A percentile compares a stretch with the other conserved stretches of the same genome.
These are phyloP conservation scores for Amblyopsis hoosieri DNA, from an alignment of 2,797 vertebrate genomes.

Conservation along the genomic window DNA sequence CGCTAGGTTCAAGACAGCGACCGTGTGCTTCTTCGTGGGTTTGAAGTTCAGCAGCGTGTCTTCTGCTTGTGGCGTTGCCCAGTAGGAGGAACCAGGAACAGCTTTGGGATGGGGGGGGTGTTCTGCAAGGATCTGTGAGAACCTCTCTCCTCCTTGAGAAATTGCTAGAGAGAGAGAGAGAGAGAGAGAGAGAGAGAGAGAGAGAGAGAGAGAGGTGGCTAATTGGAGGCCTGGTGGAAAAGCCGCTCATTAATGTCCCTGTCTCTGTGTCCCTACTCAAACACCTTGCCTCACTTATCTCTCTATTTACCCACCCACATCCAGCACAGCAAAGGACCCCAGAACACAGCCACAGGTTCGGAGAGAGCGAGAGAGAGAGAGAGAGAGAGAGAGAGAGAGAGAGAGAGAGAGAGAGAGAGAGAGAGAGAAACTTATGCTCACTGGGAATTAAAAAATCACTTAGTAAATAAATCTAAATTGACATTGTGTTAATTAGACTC, in stretches of 20 bases:
- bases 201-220: conserved; percentile 53
- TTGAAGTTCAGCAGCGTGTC: conserved; percentile 7
- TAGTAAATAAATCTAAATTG: conserved; percentile 99
- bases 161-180: conserved; percentile 33
- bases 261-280: conserved; percentile 64
- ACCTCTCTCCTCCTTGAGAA: conserved; percentile 63
- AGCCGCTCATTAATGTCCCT: conserved; percentile 78
- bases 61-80: conserved; percentile 8
- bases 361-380: conserved; percentile 34
- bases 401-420: conserved; percentile 30
- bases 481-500: conserved; percentile 98
- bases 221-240: conserved; percentile 77
- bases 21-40: background rate
- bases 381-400: conserved; percentile 14
- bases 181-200: background rate
- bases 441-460: conserved; percentile 89
- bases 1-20: too few relatives aligned
- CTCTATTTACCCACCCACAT: conserved; percentile 64
- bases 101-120: conserved; percentile 21
- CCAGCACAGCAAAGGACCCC: conserved; percentile 59
- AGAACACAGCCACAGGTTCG: conserved; percentile 60
- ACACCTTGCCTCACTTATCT: conserved; percentile 77
- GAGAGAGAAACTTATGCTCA: conserved; percentile 80
- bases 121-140: conserved; percentile 47
- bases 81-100: conserved; percentile 15